Evolutionary conservation across 2,797 vertebrate genomes (phyloP).

Genomic region (Loris lydekkerianus): DNA sequence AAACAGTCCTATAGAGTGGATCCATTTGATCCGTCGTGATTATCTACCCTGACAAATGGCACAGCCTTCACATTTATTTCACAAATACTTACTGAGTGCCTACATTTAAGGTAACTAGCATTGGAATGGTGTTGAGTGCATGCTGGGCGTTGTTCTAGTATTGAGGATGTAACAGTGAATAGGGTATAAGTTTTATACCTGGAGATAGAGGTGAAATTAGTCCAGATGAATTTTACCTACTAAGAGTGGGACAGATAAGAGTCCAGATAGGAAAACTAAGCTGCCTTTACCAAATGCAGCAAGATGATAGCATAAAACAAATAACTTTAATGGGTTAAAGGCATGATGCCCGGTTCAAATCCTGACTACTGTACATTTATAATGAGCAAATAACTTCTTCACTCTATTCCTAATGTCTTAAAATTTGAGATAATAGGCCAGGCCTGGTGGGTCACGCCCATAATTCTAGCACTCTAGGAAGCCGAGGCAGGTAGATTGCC

Average conservation of each 20-base stretch:
- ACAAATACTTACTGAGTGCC: not conserved
- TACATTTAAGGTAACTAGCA: not conserved
- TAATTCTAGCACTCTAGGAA: no score
- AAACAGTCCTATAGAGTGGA: not conserved
- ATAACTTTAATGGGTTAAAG: not conserved
- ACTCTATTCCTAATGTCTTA: not conserved
- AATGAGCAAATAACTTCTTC: not conserved
- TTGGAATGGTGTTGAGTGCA: no score
- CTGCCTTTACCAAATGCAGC: not conserved
- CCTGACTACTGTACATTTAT: no score
- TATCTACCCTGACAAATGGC: not conserved
- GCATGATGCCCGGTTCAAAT: not conserved
- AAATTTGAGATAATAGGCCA: not conserved
- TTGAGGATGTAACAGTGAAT: no score
- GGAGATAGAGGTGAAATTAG: not conserved
- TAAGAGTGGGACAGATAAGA: not conserved
- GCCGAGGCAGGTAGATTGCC: no score
- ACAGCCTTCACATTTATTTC: not conserved
- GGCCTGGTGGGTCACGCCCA: no score
- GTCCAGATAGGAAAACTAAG: not conserved
- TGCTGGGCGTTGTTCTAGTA: not conserved
- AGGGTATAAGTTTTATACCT: not conserved
- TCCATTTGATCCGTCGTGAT: not conserved
- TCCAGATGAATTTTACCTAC: not conserved
- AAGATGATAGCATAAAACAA: not conserved